Base-by-base conservation (phyloP, 2,797 vertebrate species). In the Thripadectes ignobilis region DNA sequence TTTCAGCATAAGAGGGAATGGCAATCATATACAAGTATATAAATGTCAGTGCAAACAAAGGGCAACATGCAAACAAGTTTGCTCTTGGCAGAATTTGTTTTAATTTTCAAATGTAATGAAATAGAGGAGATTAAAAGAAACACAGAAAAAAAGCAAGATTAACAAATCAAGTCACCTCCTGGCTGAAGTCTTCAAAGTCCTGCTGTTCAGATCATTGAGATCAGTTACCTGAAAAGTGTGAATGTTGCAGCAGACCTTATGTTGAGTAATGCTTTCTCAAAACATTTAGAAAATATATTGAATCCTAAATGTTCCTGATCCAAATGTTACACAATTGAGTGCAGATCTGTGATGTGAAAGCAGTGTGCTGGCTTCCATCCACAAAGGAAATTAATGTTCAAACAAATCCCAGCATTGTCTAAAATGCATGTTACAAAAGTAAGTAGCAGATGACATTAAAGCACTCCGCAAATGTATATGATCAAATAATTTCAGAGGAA, bases 1-100 rank as follows among this genome's bases (percentile, higher is more conserved):
- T 97, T 97, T 97, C 85, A 66, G 34, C 87, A 30, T 87, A 71
- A 96, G 89, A 92, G 74, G 59, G 79, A 96, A 95, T 67, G 46
- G 54, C 62, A 96, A 79, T 72, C 0, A 0, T 81, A 88, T 71
- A 84, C 49, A 94, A 88, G 89, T 92, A 68, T 17, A 88, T 63
- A 90, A 86, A 94, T 91, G 80, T 91, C 91, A 83, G 46, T 69
- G 49, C 79, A 91, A 93, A 73, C 63, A 93, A 46, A 89, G 39
- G 74, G 89, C 74, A 95, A 88, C 20, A 48, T 46, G 59, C 48
- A 89, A 86, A 79, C 34, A 85, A 65, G 62, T 51, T 69, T 85
- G 48, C 66, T 88, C 34, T 61, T 58, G 69, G 54, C 49, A 76
- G 18, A 68, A 57, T 93, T 63, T 80, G 30, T 62, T 93, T 95